A percentile compares a stretch with the other conserved stretches of the same genome.
Evolutionary conservation across 2,113 vertebrate genomes (phyloP).

Genomic region (Pomatostomus ruficeps): DNA sequence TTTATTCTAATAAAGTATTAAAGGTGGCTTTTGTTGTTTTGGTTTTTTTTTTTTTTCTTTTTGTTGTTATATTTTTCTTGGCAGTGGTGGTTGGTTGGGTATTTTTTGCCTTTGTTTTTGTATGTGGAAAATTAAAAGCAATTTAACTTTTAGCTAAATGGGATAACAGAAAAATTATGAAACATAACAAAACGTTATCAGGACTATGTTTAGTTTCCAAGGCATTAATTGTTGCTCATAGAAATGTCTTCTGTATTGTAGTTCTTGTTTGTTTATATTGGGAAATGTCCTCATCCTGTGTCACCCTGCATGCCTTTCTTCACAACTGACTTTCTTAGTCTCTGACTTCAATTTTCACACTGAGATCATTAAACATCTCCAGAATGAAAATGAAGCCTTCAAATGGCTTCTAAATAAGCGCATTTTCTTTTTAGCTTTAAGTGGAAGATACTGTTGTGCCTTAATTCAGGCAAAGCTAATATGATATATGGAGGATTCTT

Average conservation of each 20-base stretch:
- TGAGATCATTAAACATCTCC: neutral
- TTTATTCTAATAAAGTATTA: neutral
- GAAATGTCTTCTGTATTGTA: neutral
- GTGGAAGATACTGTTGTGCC: neutral
- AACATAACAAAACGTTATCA: neutral
- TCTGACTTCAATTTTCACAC: neutral
- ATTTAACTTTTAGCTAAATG: neutral
- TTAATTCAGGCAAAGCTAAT: neutral
- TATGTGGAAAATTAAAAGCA: neutral
- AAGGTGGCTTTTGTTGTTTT: accelerated
- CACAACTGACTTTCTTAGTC: neutral
- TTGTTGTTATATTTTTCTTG: neutral
- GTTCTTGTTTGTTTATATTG: neutral
- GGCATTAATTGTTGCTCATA: neutral
- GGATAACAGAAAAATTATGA: neutral
- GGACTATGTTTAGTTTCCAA: neutral
- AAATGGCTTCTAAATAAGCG: neutral
- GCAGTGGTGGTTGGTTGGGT: too few relatives aligned
- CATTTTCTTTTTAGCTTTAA: neutral
- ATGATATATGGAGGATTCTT: neutral
- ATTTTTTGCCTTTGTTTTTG: neutral
- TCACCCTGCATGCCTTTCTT: neutral
- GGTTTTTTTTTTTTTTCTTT: neutral
- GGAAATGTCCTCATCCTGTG: neutral
- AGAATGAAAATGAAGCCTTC: neutral